A percentile compares a stretch with the other conserved stretches of the same genome.
These are phyloP conservation scores for Catocala fraxini DNA, from an alignment of 2,888 invertebrate genomes.

Conservation along the genomic window DNA sequence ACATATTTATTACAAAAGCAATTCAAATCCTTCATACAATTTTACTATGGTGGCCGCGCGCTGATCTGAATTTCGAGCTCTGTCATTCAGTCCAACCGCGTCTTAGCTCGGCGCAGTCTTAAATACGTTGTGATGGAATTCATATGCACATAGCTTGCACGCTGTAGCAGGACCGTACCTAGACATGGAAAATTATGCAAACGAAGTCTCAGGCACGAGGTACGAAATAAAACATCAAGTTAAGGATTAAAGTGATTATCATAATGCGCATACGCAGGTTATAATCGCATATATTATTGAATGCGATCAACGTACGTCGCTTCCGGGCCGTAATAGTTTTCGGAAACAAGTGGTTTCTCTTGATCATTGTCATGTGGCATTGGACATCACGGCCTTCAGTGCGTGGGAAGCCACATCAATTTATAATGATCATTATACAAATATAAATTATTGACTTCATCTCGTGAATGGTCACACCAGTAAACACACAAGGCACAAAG, in stretches of 20 bases:
- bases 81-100: too few species aligned
- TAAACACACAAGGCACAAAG: too few species aligned
- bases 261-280: slow-evolving; percentile 8
- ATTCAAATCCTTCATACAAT: too few species aligned
- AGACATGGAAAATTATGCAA: too few species aligned
- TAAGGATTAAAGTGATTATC: slow-evolving; percentile 8
- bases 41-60: too few species aligned
- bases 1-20: too few species aligned
- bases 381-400: slow-evolving; percentile 51
- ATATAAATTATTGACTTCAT: slow-evolving; percentile 9
- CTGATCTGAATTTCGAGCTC: too few species aligned
- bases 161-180: too few species aligned
- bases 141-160: too few species aligned
- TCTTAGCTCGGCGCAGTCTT: too few species aligned
- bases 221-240: not conserved
- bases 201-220: too few species aligned
- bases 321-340: slow-evolving; percentile 55
- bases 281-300: slow-evolving; percentile 21
- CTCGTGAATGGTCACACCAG: not conserved
- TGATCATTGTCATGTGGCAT: slow-evolving; percentile 54
- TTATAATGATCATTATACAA: slow-evolving; percentile 17
- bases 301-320: slow-evolving; percentile 30
- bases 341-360: slow-evolving; percentile 55
- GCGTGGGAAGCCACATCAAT: slow-evolving; percentile 49
- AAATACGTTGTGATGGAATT: too few species aligned